Conservation (phyloP, 1,140 invertebrate genomes). For the Adoxophyes honmai region DNA sequence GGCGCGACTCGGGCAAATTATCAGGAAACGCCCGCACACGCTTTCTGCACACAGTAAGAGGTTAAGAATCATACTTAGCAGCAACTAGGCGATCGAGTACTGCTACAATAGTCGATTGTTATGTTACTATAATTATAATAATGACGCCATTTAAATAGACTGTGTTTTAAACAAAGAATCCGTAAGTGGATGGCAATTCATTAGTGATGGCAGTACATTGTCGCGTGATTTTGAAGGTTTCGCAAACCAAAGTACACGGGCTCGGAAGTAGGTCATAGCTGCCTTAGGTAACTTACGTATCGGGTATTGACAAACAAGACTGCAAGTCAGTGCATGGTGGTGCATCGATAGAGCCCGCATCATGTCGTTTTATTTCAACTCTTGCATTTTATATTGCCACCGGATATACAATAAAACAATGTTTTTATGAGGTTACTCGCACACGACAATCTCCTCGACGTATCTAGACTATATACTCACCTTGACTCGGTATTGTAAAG, state of each 20-base stretch:
- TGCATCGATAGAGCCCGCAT: slow-evolving; percentile 54
- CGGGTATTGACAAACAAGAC: slow-evolving; percentile 28
- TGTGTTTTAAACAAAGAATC: too few species aligned
- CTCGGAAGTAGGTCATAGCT: slow-evolving; percentile 1
- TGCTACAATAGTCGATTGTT: slow-evolving; percentile 22
- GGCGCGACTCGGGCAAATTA: slow-evolving; percentile 50
- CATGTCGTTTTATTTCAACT: slow-evolving; percentile 21
- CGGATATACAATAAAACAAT: slow-evolving; percentile 23
- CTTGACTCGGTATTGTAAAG: neutral
- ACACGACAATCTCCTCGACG: slow-evolving; percentile 44
- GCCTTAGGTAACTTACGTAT: slow-evolving; percentile 15
- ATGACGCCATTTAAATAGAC: neutral
- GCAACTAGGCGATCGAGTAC: slow-evolving; percentile 26
- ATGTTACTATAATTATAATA: slow-evolving; percentile 10
- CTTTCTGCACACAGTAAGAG: slow-evolving; percentile 65
- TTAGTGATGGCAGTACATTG: too few species aligned
- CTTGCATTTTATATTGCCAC: slow-evolving; percentile 24
- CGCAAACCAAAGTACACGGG: neutral
- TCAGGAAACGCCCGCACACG: slow-evolving; percentile 51
- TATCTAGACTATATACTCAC: slow-evolving; percentile 18
- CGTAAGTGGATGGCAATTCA: too few species aligned
- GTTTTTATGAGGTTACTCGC: slow-evolving; percentile 20
- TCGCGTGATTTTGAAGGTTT: slow-evolving; percentile 5
- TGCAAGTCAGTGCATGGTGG: slow-evolving; percentile 36
- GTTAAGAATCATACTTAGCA: slow-evolving; percentile 48